Conservation (phyloP, 2,888 invertebrate genomes). For the Osedax fenrisi region DNA sequence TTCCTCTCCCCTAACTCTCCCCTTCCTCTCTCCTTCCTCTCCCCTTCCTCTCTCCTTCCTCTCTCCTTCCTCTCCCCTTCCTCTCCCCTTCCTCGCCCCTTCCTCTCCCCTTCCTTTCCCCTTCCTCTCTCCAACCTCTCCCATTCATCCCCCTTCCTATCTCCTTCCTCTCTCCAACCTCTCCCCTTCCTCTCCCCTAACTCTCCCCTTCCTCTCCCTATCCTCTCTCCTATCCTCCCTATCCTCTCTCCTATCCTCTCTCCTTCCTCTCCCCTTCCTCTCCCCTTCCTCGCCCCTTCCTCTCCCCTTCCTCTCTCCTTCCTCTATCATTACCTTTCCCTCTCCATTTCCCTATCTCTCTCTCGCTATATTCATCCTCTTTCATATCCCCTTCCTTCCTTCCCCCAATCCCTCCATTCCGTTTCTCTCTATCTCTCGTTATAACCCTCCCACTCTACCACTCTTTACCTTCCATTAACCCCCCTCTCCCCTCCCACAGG, state of each 20-base stretch:
- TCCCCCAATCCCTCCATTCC: not conserved
- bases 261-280: not conserved
- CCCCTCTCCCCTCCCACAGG: conserved; percentile 41
- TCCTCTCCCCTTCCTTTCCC: not conserved
- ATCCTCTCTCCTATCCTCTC: not conserved
- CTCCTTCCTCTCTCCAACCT: not conserved
- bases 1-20: not conserved
- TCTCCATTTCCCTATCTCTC: not conserved
- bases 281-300: too few species aligned
- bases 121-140: not conserved
- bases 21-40: not conserved
- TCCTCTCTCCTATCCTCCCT: not conserved
- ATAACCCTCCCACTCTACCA: not conserved
- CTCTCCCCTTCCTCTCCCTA: not conserved
- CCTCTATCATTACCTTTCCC: too few species aligned
- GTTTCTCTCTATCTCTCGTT: not conserved
- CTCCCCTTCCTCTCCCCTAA: not conserved
- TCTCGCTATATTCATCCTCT: not conserved
- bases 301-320: too few species aligned
- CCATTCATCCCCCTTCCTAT: not conserved
- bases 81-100: not conserved
- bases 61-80: not conserved
- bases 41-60: not conserved
- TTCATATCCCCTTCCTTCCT: not conserved
- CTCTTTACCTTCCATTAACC: too few species aligned